Conservation (phyloP, 1,140 invertebrate species). For the Drosophila parvula region DNA sequence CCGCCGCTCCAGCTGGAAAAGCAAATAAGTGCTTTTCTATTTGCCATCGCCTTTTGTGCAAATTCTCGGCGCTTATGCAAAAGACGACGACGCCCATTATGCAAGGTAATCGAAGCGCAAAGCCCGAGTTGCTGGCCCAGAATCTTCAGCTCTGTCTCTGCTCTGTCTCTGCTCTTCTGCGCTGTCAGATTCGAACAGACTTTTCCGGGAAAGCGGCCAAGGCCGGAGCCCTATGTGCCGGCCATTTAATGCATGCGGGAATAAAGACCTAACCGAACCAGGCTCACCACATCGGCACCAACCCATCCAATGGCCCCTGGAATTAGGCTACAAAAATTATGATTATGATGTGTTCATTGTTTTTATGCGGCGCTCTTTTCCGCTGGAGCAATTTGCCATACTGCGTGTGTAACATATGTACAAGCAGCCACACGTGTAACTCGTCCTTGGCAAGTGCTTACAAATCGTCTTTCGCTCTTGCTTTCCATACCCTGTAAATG, state of each 20-base stretch:
- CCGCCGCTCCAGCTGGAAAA: constrained; percentile 14
- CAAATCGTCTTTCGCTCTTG: constrained; percentile 46
- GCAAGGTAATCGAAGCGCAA: constrained; percentile 74
- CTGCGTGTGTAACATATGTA: constrained; percentile 7
- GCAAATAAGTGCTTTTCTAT: constrained; percentile 70
- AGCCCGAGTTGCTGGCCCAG: constrained; percentile 41
- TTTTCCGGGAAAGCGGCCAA: constrained; percentile 18
- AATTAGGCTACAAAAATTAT: constrained; percentile 79
- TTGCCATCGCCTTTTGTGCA: constrained; percentile 65
- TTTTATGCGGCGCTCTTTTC: constrained; percentile 62
- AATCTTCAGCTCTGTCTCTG: constrained; percentile 37
- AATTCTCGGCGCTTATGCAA: constrained; percentile 65
- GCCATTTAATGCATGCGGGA: constrained; percentile 29
- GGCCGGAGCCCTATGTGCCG: constrained; percentile 5
- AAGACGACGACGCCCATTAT: constrained; percentile 68
- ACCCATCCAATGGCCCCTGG: constrained; percentile 36
- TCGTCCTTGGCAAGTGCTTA: constrained; percentile 63
- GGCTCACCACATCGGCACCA: constrained; percentile 29
- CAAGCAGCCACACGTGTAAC: constrained; percentile 25
- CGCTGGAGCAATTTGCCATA: constrained; percentile 57
- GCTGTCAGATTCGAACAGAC: constrained; percentile 41
- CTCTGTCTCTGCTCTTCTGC: too few species aligned
- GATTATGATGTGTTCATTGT: constrained; percentile 82
- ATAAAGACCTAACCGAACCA: constrained; percentile 20
- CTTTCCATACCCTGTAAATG: not conserved